Conservation (phyloP, 1,140 invertebrate genomes). For the Drosophila pseudoananassae region DNA sequence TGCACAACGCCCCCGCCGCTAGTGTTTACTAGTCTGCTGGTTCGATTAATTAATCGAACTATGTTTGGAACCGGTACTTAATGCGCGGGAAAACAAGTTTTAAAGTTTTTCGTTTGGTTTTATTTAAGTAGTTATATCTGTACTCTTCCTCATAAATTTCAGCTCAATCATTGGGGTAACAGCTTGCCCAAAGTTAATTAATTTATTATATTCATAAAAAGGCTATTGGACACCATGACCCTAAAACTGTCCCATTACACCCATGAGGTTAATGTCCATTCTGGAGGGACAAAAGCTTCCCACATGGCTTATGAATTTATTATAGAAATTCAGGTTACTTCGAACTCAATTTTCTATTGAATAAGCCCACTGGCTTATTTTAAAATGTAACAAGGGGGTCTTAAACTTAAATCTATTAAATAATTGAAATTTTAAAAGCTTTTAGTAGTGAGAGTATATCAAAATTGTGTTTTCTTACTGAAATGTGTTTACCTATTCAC, state of each 20-base stretch:
- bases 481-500: not conserved
- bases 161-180: slow-evolving; percentile 11
- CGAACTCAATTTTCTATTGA: not conserved
- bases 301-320: not conserved
- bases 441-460: not conserved
- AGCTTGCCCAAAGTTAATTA: slow-evolving; percentile 19
- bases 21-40: no score
- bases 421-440: not conserved
- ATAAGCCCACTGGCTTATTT: not conserved
- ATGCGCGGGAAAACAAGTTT: no score
- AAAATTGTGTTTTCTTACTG: not conserved
- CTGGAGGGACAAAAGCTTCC: not conserved
- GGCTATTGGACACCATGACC: not conserved
- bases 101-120: no score
- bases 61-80: no score
- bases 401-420: not conserved
- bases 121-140: no score
- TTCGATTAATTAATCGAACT: no score
- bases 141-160: not conserved
- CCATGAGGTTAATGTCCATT: not conserved
- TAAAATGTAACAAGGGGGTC: not conserved
- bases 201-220: slow-evolving; percentile 7
- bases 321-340: not conserved
- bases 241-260: not conserved
- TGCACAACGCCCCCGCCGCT: slow-evolving; percentile 10